These are phyloP conservation scores for Diadophis punctatus DNA, from an alignment of 2,113 vertebrate species.

Conservation along the genomic window DNA sequence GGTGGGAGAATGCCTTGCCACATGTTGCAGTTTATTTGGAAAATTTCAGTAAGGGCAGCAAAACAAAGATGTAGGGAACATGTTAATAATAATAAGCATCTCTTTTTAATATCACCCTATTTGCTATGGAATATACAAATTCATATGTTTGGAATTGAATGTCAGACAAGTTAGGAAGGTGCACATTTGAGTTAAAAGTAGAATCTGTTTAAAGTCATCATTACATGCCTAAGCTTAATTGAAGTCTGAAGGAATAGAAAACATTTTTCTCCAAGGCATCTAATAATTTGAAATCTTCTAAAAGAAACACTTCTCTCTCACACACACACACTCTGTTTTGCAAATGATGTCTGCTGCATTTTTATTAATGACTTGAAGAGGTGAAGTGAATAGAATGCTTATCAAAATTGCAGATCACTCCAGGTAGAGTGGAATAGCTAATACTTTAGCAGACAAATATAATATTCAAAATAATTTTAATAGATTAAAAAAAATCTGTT, in stretches of 20 bases:
- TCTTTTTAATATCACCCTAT: neutral
- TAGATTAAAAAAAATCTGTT: neutral
- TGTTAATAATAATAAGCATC: neutral
- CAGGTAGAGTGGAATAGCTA: neutral
- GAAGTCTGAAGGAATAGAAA: constrained; percentile 46
- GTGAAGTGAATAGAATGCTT: neutral
- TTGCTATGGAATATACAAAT: constrained; percentile 58
- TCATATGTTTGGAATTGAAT: constrained; percentile 59
- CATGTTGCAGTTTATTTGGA: neutral
- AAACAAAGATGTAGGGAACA: neutral
- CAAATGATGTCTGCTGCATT: neutral
- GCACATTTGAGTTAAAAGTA: constrained; percentile 57
- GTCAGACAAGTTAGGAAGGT: constrained; percentile 39
- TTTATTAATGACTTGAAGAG: neutral
- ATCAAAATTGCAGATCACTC: neutral
- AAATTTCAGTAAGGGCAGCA: neutral
- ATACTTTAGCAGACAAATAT: neutral
- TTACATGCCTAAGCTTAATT: neutral
- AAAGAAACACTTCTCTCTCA: neutral
- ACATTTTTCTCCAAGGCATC: constrained; percentile 36
- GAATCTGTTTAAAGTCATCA: constrained; percentile 29
- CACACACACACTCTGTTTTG: neutral
- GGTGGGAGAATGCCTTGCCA: neutral
- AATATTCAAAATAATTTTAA: neutral
- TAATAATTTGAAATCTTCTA: constrained; percentile 39